Conservation (phyloP, 2,888 invertebrate genomes). For the Nomada flava region DNA sequence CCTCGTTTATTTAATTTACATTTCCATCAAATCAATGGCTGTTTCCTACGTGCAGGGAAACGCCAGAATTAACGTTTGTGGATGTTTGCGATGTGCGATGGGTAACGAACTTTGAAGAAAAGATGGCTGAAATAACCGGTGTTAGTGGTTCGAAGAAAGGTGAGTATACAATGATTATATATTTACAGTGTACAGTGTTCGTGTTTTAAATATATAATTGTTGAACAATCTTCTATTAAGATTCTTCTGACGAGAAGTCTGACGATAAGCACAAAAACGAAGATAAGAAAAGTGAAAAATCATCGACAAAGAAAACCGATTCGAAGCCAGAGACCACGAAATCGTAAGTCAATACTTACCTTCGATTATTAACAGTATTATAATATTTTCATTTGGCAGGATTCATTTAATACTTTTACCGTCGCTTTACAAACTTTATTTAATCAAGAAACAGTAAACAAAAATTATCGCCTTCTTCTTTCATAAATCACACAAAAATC, state of each 20-base stretch:
- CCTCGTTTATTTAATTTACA: conserved; percentile 40
- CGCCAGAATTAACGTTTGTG: conserved; percentile 84
- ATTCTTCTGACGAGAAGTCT: conserved; percentile 68
- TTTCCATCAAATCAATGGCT: conserved; percentile 68
- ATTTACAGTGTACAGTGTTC: not conserved
- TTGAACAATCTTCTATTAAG: conserved; percentile 64
- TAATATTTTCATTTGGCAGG: conserved; percentile 8
- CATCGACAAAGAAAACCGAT: conserved; percentile 73
- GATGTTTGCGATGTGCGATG: conserved; percentile 83
- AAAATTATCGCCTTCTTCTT: not conserved
- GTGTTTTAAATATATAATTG: conserved; percentile 19
- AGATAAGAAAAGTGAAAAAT: conserved; percentile 75
- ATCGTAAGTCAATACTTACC: conserved; percentile 73
- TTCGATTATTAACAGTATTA: not conserved
- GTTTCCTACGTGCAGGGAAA: conserved; percentile 83
- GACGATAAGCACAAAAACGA: conserved; percentile 76
- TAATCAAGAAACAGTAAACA: conserved; percentile 1
- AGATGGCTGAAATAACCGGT: conserved; percentile 79
- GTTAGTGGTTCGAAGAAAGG: conserved; percentile 77
- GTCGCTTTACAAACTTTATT: not conserved
- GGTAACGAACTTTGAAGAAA: conserved; percentile 83
- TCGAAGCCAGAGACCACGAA: conserved; percentile 73
- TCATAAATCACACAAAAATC: not conserved
- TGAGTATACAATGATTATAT: conserved; percentile 73
- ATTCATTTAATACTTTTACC: not conserved